phyloP scores from a whole-genome alignment of 2,113 vertebrate species.

The Cygnus atratus region DNA sequence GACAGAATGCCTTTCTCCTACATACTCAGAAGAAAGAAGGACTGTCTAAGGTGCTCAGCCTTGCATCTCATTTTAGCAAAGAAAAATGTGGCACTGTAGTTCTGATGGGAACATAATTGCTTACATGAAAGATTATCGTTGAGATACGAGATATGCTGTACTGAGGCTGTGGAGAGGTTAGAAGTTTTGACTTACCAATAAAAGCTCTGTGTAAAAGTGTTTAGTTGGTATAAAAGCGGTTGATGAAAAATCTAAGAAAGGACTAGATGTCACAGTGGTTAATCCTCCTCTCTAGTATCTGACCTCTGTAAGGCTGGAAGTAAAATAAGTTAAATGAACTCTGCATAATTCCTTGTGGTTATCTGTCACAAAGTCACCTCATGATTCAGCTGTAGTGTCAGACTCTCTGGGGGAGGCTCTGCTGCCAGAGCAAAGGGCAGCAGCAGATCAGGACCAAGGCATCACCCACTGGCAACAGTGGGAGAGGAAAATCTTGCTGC shows the following conservation, averaged over 20 bases:
- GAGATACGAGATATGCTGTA: not conserved
- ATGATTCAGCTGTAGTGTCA: not conserved
- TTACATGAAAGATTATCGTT: not conserved
- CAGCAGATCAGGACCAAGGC: not conserved
- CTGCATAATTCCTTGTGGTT: constrained; percentile 14
- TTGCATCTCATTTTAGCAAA: fast-evolving
- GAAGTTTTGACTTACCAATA: constrained; percentile 8
- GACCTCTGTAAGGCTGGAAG: constrained; percentile 30
- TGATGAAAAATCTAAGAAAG: constrained; percentile 20
- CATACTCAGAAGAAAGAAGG: not conserved
- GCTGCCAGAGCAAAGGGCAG: not conserved
- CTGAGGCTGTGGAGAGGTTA: not conserved
- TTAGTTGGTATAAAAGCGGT: constrained; percentile 20
- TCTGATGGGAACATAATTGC: not conserved
- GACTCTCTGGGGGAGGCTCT: not conserved
- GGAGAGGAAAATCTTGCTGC: not conserved
- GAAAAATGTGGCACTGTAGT: not conserved
- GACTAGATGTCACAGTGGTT: not conserved
- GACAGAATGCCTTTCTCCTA: not conserved
- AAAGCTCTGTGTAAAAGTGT: constrained; percentile 21
- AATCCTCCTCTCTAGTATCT: constrained; percentile 42
- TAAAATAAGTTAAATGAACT: constrained; percentile 48
- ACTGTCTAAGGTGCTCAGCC: not conserved
- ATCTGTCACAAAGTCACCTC: constrained; percentile 34
- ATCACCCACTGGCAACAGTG: not conserved